Evolutionary conservation across 2,888 invertebrate genomes (phyloP), one percentile per base, ranked within the genome.

Genomic region (Drosophila peninsularis): DNA sequence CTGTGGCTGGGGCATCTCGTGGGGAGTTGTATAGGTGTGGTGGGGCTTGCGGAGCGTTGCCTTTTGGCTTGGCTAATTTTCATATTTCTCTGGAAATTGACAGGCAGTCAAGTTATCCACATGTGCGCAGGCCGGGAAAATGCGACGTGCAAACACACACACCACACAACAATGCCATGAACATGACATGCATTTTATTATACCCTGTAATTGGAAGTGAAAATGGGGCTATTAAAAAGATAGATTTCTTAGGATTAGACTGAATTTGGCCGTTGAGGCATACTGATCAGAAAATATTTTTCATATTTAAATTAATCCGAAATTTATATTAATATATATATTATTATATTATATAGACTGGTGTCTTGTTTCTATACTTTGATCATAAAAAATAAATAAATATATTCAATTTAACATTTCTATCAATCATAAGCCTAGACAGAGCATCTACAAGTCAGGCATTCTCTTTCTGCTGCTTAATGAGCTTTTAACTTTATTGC

Each of bases 81-180:
- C 90, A 90, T 90, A 90, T 84, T 90, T 90, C 90, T 37, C 68
- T 77, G 73, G 84, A 90, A 90, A 86, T 80, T 62, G 64, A 60
- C 58, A 65, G 39, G 54, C 67, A 67, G 69, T 52, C 41, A 44
- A 44, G 34, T 32, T 62, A 44, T 58, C 71, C 85, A 63, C 64
- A 65, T 65, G 72, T 75, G 47, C 57, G 44, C 63, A 71, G 62
- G 41, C 72, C 78, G 71, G 80, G 80, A 75, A 80, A 78, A 82
- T 49, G 79, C 79, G 78, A 75, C 84, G 85, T 71, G 49, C 78
- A 68, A 61, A 36, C 45, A 52, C 17, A 58, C 57, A 62, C 45
- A 61, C 27, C 49, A 47, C 56, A 70, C 47, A 63, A 44, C 56
- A 80, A 78, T 64, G 63, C 55, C 61, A 55, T 60, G 76, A 77